Evolutionary conservation across 2,888 invertebrate species (phyloP), one percentile per base, ranked within the genome.

Genomic region (Chaitophorus viminalis): DNA sequence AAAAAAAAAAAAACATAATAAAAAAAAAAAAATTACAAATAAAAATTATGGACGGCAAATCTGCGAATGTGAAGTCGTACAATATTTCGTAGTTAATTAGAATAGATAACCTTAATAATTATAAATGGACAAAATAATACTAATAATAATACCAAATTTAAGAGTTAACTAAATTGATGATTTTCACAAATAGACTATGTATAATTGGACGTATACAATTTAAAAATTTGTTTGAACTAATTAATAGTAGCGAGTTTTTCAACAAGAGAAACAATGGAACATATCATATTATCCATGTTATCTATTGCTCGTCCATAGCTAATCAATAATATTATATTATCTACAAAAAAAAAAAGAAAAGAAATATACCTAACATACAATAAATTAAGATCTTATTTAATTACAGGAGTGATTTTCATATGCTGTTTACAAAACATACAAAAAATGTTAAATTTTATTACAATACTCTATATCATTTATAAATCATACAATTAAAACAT

Each of bases 31-130:
- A 70, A 46, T 70, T 60, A 74, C 52, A 82, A 82, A 82, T 82
- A 65, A 84, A 77, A 86, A 79, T 86, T 39, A 79, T 87, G 87
- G 87, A 87, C 87, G 87, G 87, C 65, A 87, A 87, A 78, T 79
- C 68, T 78, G 86, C 52, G 46, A 87, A 87, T 87, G 72, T 87
- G 79, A 87, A 79, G 52, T 78, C 11, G 29, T 87, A 87, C 46
- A 81, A 81, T 65, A 81, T 81, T 31, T 86, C 79, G 39, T 77
- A 81, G 18, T 79, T 87, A 60, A 36, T 72, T 78, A 72, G n/a
- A 81, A 81, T 78, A 78, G 68, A 72, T 85, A 77, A 68, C 31
- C 54, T 75, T 75, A 84, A 36, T 65, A 86, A 78, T 78, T 33
- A 86, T 86, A 68, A 76, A 17, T 85, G 54, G 74, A 74, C 33